Conservation (phyloP, 2,113 vertebrate genomes). For the Rafetus swinhoei region DNA sequence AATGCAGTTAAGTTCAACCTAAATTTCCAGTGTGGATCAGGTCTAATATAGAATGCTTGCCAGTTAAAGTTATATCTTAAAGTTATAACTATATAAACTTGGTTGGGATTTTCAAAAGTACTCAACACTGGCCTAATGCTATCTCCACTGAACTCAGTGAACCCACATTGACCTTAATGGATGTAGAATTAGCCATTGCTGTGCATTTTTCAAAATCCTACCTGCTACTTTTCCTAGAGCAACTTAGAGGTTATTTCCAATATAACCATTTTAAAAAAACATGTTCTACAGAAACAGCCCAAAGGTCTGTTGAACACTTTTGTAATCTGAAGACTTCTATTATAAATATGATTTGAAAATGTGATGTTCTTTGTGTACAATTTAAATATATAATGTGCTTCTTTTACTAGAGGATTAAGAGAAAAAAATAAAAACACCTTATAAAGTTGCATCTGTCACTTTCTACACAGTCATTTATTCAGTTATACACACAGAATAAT, state of each 20-base stretch:
- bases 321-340: not conserved
- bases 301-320: not conserved
- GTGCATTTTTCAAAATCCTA: not conserved
- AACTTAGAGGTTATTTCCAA: accelerated
- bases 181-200: not conserved
- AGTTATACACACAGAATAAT: not conserved
- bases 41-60: not conserved
- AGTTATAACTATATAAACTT: not conserved
- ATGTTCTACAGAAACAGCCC: not conserved
- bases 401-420: not conserved
- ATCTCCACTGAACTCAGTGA: not conserved
- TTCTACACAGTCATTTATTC: not conserved
- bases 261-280: not conserved
- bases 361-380: accelerated
- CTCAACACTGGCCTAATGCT: not conserved
- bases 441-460: not conserved
- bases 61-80: not conserved
- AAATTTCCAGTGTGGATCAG: too few species aligned
- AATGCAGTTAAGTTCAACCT: too few species aligned
- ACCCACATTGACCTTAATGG: not conserved
- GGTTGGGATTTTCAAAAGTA: not conserved
- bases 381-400: accelerated
- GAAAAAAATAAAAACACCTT: not conserved
- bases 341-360: not conserved
- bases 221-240: not conserved